Evolutionary conservation across 1,140 invertebrate genomes (phyloP), one percentile per base, ranked within the genome.

Genomic region (Drosophila obscura): DNA sequence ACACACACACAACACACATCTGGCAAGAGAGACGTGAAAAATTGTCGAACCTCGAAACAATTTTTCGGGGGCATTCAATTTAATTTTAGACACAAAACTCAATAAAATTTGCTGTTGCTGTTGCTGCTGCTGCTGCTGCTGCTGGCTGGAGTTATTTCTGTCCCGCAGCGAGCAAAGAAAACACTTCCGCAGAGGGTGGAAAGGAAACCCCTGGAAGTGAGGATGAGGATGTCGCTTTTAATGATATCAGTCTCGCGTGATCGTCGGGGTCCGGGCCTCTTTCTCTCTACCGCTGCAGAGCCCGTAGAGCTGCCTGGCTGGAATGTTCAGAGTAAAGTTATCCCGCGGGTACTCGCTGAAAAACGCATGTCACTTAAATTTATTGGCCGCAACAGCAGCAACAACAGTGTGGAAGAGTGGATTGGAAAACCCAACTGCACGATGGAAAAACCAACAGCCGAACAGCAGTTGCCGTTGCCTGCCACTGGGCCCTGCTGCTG

Each of bases 341-440:
- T 82, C 78, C 78, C 83, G 83, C 83, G 83, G 82, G 79, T 87
- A 87, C 83, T 88, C 78, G 83, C 75, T 79, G 83, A 88, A 88
- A 88, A 88, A 88, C 76, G 83, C 83, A 88, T 88, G 83, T 88
- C 83, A 88, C 83, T 88, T 89, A 73, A 88, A 88, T 88, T 88
- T 88, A 88, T 88, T 88, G 84, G 79, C 83, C 76, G 78, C 83
- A 87, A 62, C 82, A 68, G 65, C 80, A 72, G 63, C 16, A 77
- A 41, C 64, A 78, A 63, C 50, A 75, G n/a, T n/a, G n/a, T n/a
- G n/a, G 19, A 60, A 46, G 45, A 60, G 49, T 39, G 35, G 11
- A 39, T 9, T 60, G 59, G 46, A 52, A 61, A 74, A 53, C 69
- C 52, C 41, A 51, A 60, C 67, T 64, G 6, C 31, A 13, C 35